phyloP scores from a whole-genome alignment of 35 echinoderm and acorn worm genomes.

The Holothuria glaberrima region DNA sequence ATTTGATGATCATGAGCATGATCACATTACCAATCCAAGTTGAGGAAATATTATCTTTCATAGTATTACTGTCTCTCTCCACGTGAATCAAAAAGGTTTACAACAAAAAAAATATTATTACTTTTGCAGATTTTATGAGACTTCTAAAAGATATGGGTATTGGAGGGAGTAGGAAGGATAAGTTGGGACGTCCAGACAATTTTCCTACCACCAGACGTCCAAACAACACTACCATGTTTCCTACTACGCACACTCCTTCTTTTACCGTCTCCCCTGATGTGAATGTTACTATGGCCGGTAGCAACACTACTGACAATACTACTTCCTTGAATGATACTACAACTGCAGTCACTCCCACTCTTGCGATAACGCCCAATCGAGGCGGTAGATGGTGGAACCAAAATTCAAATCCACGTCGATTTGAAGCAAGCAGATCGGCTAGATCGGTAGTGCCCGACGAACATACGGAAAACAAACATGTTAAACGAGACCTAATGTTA shows the following conservation, averaged over 20 bases:
- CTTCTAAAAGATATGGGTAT: conserved; percentile 18
- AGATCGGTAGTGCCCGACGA: not conserved
- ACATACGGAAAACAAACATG: no score
- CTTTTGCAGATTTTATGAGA: conserved; percentile 5
- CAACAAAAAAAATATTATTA: no score
- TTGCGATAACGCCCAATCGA: not conserved
- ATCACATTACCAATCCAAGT: no score
- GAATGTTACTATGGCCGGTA: conserved; percentile 21
- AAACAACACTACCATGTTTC: no score
- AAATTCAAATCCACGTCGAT: not conserved
- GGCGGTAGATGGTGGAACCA: not conserved
- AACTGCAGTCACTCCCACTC: not conserved
- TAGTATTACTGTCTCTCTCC: no score
- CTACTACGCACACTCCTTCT: not conserved
- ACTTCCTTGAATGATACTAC: not conserved
- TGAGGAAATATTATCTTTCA: no score
- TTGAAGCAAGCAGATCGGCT: not conserved
- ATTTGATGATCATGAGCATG: no score
- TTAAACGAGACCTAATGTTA: not conserved
- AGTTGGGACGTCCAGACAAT: no score
- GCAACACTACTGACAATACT: not conserved
- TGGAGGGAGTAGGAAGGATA: not conserved
- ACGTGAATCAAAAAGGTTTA: no score
- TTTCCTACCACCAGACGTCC: no score
- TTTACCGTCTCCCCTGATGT: not conserved